Percentiles rank a stretch among this genome's conserved stretches.
Evolutionary conservation across 2,888 invertebrate genomes (phyloP).

Genomic region (Tetranychus truncatus): DNA sequence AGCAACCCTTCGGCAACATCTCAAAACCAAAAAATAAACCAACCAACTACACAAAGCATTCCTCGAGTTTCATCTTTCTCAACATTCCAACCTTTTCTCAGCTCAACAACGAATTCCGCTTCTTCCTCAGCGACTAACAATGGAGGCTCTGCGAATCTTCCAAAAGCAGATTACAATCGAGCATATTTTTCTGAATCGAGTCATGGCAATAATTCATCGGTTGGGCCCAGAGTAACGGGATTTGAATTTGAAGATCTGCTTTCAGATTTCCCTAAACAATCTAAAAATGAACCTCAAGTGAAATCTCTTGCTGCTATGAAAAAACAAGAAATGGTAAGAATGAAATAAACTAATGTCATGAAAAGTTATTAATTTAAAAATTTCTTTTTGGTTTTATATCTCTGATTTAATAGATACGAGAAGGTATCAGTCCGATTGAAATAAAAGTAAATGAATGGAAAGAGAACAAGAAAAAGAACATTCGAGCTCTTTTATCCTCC

Average conservation of each 20-base stretch:
- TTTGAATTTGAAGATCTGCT: constrained; percentile 17
- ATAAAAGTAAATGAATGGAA: constrained; percentile 52
- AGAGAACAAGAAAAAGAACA: constrained; percentile 88
- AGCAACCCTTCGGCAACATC: not conserved
- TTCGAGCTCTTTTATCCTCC: constrained; percentile 80
- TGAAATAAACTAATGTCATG: not conserved
- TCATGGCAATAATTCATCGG: not conserved
- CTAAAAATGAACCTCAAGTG: constrained; percentile 11
- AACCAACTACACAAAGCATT: constrained; percentile 8
- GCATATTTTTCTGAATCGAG: constrained; percentile 41
- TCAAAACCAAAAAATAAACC: not conserved
- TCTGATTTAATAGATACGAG: constrained; percentile 17
- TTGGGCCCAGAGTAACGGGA: constrained; percentile 8
- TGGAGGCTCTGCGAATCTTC: not conserved
- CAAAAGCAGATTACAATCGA: constrained; percentile 43
- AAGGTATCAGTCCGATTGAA: constrained; percentile 16
- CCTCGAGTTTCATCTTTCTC: constrained; percentile 19
- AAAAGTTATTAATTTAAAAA: not conserved
- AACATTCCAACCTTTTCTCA: constrained; percentile 11
- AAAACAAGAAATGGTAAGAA: constrained; percentile 17
- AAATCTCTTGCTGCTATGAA: constrained; percentile 20
- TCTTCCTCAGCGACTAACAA: not conserved
- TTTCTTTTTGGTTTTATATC: constrained; percentile 14
- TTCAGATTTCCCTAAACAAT: constrained; percentile 1
- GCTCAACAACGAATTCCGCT: not conserved